Evolutionary conservation across 2,888 invertebrate species (phyloP), one percentile per base, ranked within the genome.

Genomic region (Eupithecia dodoneata): DNA sequence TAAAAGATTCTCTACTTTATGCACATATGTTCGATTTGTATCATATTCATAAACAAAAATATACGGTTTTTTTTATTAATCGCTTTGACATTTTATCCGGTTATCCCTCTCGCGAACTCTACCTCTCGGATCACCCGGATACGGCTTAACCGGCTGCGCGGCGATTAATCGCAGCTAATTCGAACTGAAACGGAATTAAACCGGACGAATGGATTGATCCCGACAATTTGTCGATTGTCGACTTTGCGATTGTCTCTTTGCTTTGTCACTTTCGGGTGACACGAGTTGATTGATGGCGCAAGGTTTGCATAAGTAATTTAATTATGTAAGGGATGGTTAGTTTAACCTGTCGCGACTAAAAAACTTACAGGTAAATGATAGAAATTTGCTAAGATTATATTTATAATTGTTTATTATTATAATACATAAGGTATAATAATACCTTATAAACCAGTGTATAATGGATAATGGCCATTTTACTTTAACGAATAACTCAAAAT

Each of bases 111-210:
- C 74, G 83, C 79, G 76, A 77, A 79, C 86, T 74, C 70, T 70
- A 70, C 70, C 70, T 69, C 76, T 83, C 82, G 82, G 84, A 82
- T 82, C 79, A 82, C 79, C 86, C 86, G 87, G 87, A 85, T 82
- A 73, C 85, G 92, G 93, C 92, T 93, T 93, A 93, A 89, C 92
- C 92, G 91, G 91, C 89, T 89, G 90, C 88, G 87, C 89, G 88
- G 87, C 93, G 91, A 94, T 95, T 94, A 94, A 94, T 94, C 93
- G 94, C 92, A 89, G 89, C 93, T 94, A 94, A 94, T 94, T 93
- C 93, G 90, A 92, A 92, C 94, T 89, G 92, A 92, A 94, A 93
- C 92, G 90, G 94, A 94, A 94, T 94, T 93, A 93, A 92, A 94
- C 91, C 92, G 94, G 93, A 92, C 94, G 92, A 94, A 93, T 94